Conservation (phyloP, 2,797 vertebrate genomes). For the Ciconia nigra region DNA sequence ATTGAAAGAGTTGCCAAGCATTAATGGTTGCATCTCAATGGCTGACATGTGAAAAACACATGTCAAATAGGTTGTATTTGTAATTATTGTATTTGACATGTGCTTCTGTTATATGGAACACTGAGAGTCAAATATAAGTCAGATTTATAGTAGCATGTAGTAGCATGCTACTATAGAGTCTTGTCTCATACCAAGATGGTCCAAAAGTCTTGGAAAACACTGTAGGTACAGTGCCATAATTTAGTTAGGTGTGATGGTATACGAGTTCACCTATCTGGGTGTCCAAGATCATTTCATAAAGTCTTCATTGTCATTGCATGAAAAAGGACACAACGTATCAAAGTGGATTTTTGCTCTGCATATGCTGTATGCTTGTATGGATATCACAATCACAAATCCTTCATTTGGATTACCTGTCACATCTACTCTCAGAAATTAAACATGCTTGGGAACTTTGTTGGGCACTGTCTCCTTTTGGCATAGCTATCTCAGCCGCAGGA, state of each 20-base stretch:
- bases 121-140: neutral
- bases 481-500: neutral
- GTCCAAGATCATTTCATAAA: neutral
- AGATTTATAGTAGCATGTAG: neutral
- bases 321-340: neutral
- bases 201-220: neutral
- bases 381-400: neutral
- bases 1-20: neutral
- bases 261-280: neutral
- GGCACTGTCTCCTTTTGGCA: neutral
- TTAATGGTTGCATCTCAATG: neutral
- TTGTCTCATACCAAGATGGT: neutral
- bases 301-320: neutral
- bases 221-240: neutral
- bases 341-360: neutral
- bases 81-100: neutral
- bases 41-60: no score
- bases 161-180: neutral
- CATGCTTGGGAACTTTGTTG: neutral
- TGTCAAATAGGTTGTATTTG: no score
- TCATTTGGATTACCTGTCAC: neutral
- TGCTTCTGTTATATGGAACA: neutral
- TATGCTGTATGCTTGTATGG: neutral
- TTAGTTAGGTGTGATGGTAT: neutral
- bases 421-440: neutral